Percentiles rank a stretch among this genome's conserved stretches.
Evolutionary conservation across 2,797 vertebrate species (phyloP).

Genomic region (Agapornis canus): DNA sequence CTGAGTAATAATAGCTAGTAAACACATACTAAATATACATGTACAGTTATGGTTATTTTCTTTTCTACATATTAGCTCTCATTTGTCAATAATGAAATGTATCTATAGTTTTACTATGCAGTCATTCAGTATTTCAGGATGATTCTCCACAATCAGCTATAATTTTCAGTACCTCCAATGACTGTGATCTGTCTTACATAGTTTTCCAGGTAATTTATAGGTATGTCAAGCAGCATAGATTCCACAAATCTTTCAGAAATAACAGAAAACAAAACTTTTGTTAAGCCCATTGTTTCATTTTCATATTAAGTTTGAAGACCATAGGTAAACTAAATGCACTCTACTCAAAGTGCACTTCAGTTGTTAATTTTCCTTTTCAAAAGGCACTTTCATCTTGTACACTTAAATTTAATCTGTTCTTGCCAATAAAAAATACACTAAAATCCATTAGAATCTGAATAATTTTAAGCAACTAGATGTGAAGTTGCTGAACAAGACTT

Average conservation of each 20-base stretch:
- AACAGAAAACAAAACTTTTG: not conserved
- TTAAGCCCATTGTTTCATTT: not conserved
- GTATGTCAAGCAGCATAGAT: not conserved
- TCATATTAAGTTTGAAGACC: not conserved
- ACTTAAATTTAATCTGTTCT: not conserved
- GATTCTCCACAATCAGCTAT: not conserved
- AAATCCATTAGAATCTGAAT: not conserved
- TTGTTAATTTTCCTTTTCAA: constrained; percentile 27
- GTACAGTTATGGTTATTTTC: not conserved
- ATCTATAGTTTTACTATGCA: not conserved
- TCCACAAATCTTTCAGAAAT: not conserved
- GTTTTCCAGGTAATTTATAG: not conserved
- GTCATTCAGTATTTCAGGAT: not conserved
- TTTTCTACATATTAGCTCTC: not conserved
- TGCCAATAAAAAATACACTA: not conserved
- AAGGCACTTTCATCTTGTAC: constrained; percentile 21
- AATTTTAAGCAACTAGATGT: not conserved
- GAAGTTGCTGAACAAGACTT: not conserved
- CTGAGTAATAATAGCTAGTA: not conserved
- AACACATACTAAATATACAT: not conserved
- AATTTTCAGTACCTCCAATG: not conserved
- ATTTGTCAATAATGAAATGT: not conserved
- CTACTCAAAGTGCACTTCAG: not conserved
- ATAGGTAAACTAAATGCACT: not conserved
- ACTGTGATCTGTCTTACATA: not conserved